These are phyloP conservation scores for Drosophila lacteicornis DNA, from an alignment of 1,140 invertebrate genomes.

Conservation along the genomic window DNA sequence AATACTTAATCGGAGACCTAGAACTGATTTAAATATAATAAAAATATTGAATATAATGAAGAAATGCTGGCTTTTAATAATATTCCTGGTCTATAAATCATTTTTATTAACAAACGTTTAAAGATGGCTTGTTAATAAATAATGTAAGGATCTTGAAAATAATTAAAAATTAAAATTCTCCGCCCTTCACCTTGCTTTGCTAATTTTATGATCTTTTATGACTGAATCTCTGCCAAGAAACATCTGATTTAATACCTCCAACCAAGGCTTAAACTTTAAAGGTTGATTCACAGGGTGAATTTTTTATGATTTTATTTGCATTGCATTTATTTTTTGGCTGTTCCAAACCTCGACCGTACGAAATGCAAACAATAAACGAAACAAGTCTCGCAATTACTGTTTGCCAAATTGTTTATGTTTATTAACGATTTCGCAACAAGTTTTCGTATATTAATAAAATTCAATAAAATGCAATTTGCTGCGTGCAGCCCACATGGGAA, in stretches of 20 bases:
- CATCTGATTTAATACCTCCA: slow-evolving; percentile 1
- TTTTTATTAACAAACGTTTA: too few species aligned
- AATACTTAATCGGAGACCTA: too few species aligned
- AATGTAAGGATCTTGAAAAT: neutral
- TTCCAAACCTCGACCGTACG: slow-evolving; percentile 4
- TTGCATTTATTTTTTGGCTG: slow-evolving; percentile 5
- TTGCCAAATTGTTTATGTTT: slow-evolving; percentile 52
- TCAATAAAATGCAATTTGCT: slow-evolving; percentile 70
- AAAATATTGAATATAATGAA: neutral
- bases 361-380: slow-evolving; percentile 28
- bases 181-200: slow-evolving; percentile 3
- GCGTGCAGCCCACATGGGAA: slow-evolving; percentile 67
- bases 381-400: slow-evolving; percentile 26
- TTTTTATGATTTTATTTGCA: slow-evolving; percentile 10
- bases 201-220: slow-evolving; percentile 2
- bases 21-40: too few species aligned
- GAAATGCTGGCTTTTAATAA: too few species aligned
- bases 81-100: too few species aligned
- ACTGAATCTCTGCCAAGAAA: slow-evolving; percentile 1
- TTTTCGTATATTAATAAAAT: slow-evolving; percentile 52
- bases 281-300: slow-evolving; percentile 13
- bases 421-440: slow-evolving; percentile 56
- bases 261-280: slow-evolving; percentile 11
- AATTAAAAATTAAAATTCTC: neutral
- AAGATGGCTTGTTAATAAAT: neutral